Evolutionary conservation across 2,797 vertebrate species (phyloP).

Genomic region (Eidolon dupreanum): DNA sequence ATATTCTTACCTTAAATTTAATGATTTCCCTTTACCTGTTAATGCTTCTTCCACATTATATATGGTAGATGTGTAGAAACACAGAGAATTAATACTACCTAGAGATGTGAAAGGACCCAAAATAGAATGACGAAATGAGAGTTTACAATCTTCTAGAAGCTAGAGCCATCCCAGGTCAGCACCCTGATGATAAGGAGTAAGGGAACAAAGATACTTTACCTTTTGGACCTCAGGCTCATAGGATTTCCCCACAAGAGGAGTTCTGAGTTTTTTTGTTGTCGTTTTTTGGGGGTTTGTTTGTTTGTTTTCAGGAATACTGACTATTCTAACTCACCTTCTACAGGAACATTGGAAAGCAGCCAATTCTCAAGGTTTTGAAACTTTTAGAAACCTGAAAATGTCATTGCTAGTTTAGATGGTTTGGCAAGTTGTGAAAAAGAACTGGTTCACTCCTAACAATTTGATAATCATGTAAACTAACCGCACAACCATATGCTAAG

Average conservation of each 20-base stretch:
- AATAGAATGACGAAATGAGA: neutral
- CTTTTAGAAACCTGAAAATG: neutral
- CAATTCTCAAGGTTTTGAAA: neutral
- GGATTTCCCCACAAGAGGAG: neutral
- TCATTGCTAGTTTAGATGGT: neutral
- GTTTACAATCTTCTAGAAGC: neutral
- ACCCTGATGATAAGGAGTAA: neutral
- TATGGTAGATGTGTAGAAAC: neutral
- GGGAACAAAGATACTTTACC: neutral
- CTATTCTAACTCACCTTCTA: constrained; percentile 20
- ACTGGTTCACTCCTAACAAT: neutral
- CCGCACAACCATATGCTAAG: neutral
- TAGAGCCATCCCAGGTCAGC: neutral
- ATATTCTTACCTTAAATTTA: neutral
- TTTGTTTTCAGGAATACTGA: neutral
- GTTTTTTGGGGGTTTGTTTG: too few species aligned
- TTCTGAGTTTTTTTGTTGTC: neutral
- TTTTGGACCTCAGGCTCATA: neutral
- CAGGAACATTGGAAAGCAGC: neutral
- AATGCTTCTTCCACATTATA: neutral
- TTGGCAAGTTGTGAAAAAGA: neutral
- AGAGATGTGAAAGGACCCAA: neutral
- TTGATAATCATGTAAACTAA: neutral
- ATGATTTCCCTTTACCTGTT: neutral
- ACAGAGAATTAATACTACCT: neutral